Evolutionary conservation across 2,888 invertebrate species (phyloP).

Genomic region (Drosophila demipolita): DNA sequence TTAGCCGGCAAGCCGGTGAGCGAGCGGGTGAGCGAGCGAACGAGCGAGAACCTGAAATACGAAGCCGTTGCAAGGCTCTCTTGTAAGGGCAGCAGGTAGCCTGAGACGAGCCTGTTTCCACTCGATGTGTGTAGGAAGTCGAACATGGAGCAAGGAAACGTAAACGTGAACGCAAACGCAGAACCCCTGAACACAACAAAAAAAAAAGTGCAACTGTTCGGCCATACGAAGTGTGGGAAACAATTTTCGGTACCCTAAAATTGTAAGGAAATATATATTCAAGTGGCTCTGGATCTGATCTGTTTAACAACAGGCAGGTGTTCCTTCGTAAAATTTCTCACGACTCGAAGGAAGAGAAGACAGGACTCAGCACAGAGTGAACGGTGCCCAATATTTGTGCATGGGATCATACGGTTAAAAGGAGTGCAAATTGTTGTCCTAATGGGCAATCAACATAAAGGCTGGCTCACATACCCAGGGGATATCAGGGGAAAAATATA

Average conservation of each 20-base stretch:
- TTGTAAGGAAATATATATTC: slow-evolving; percentile 78
- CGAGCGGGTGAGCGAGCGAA: slow-evolving; percentile 16
- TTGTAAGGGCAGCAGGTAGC: slow-evolving; percentile 66
- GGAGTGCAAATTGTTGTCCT: slow-evolving; percentile 79
- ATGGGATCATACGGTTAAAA: slow-evolving; percentile 62
- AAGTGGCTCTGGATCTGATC: slow-evolving; percentile 63
- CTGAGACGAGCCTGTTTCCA: slow-evolving; percentile 48
- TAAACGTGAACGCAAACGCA: slow-evolving; percentile 37
- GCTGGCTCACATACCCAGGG: slow-evolving; percentile 28
- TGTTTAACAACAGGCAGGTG: slow-evolving; percentile 83
- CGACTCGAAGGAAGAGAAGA: slow-evolving; percentile 64
- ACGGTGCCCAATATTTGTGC: slow-evolving; percentile 43
- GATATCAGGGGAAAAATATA: slow-evolving; percentile 5
- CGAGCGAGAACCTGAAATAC: slow-evolving; percentile 72
- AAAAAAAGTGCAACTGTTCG: slow-evolving; percentile 73
- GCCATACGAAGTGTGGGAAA: slow-evolving; percentile 81
- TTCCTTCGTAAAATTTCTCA: slow-evolving; percentile 83
- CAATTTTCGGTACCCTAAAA: slow-evolving; percentile 78
- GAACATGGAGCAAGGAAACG: slow-evolving; percentile 49
- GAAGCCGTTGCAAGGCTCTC: slow-evolving; percentile 50
- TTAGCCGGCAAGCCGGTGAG: slow-evolving; percentile 42
- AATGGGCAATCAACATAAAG: slow-evolving; percentile 77
- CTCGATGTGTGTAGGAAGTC: slow-evolving; percentile 50
- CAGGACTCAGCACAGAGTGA: slow-evolving; percentile 51
- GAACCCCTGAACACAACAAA: slow-evolving; percentile 42